These are phyloP conservation scores for Haplochromis vanheusdeni DNA, from an alignment of 2,113 vertebrate species.

Conservation along the genomic window DNA sequence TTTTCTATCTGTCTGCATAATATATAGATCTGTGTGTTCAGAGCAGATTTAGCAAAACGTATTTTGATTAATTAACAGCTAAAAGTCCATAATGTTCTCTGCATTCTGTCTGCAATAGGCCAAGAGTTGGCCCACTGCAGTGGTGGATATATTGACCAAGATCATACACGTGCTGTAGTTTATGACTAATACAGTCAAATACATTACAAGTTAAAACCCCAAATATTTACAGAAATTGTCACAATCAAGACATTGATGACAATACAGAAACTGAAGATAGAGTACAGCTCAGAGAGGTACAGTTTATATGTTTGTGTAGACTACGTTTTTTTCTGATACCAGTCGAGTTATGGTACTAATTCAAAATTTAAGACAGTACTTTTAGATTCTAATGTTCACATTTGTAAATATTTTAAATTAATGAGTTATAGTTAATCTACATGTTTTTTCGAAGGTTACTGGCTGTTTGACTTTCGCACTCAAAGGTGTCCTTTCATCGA, in stretches of 20 bases:
- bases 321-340: background rate
- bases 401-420: background rate
- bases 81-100: background rate
- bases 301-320: background rate
- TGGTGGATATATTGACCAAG: background rate
- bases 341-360: background rate
- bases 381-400: background rate
- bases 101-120: background rate
- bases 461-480: background rate
- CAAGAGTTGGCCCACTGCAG: background rate
- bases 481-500: background rate
- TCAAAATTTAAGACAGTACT: background rate
- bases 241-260: background rate
- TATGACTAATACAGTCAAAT: background rate
- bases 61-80: background rate
- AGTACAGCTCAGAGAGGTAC: background rate
- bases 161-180: background rate
- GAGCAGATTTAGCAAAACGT: background rate
- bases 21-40: background rate
- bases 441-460: background rate
- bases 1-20: background rate
- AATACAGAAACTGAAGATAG: background rate
- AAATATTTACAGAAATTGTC: background rate
- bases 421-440: background rate
- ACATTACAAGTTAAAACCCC: background rate